Percentiles rank a stretch among this genome's conserved stretches.
Evolutionary conservation across 2,113 vertebrate genomes (phyloP).

Genomic region (Regulus satrapa): DNA sequence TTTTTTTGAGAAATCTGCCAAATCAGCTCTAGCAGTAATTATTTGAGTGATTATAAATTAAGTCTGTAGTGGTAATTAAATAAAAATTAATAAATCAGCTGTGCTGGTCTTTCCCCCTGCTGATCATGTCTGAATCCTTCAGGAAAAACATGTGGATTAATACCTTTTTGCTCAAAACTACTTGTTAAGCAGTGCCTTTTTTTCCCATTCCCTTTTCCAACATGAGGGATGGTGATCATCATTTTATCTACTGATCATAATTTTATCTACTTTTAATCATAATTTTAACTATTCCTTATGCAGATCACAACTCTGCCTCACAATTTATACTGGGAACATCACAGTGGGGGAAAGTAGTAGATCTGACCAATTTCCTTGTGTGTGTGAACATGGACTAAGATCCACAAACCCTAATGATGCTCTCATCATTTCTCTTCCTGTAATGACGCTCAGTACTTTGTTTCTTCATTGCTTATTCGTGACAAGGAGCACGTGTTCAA

Average conservation of each 20-base stretch:
- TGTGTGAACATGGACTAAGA: neutral
- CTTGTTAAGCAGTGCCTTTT: neutral
- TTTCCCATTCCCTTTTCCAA: neutral
- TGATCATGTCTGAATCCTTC: neutral
- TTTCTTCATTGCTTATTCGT: neutral
- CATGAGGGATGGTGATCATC: accelerated
- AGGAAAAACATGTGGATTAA: neutral
- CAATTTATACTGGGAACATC: neutral
- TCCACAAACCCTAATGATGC: neutral
- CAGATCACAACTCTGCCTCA: neutral
- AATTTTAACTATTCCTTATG: neutral
- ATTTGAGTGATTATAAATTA: neutral
- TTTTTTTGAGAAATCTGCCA: neutral
- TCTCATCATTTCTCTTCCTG: neutral
- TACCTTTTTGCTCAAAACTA: neutral
- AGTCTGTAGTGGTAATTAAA: neutral
- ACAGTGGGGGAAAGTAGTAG: neutral
- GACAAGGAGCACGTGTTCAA: neutral
- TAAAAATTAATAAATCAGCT: neutral
- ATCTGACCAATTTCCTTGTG: neutral
- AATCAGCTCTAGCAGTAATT: neutral
- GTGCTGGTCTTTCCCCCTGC: neutral
- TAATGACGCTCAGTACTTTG: neutral
- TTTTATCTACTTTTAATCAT: neutral
- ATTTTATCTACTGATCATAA: neutral